Base-by-base conservation (phyloP, 2,888 invertebrate species). In the Eudasyphora cyanicolor region DNA sequence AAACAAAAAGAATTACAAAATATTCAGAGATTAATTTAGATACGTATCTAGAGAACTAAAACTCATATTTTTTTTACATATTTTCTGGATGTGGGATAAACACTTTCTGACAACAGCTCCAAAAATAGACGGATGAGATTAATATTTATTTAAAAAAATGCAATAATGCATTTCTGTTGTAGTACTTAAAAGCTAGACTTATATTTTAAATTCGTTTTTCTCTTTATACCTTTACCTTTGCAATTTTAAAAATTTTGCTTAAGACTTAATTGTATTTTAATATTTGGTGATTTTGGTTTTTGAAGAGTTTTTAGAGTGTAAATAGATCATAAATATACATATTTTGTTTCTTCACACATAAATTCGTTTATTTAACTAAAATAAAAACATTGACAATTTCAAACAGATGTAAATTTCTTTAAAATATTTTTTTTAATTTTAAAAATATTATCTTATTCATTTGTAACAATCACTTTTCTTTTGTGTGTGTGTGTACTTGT, bases 281-380 rank as follows among this genome's bases (percentile, higher is more conserved):
- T n/a, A n/a, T n/a, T n/a, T n/a, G n/a, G n/a, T 49, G n/a, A 49
- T 29, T 70, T 14, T 49, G 19, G 1, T 49, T 42, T 45, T 12
- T 21, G 6, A 21, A 67, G n/a, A 49, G 5, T 29, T 45, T 49
- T 35, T 76, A 7, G 32, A 64, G 49, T 64, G 64, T 70, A 45
- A 29, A 70, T 19, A 51, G 69, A 70, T 60, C 32, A 77, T 29
- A 70, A 77, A 60, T 77, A 77, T 70, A 77, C 57, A 57, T 17
- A 73, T 62, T 29, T 62, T 35, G 32, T 54, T 74, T 62, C 29
- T 79, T 69, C 21, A 62, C 62, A 76, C 54, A 71, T 80, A 71
- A 71, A 76, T 64, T 76, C 75, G 70, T 49, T 73, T 76, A 38
- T 51, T 75, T 67, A 24, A 67, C 12, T 51, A 62, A 64, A 51